Conservation (phyloP, 2,113 vertebrate genomes). For the Saiga tatarica region DNA sequence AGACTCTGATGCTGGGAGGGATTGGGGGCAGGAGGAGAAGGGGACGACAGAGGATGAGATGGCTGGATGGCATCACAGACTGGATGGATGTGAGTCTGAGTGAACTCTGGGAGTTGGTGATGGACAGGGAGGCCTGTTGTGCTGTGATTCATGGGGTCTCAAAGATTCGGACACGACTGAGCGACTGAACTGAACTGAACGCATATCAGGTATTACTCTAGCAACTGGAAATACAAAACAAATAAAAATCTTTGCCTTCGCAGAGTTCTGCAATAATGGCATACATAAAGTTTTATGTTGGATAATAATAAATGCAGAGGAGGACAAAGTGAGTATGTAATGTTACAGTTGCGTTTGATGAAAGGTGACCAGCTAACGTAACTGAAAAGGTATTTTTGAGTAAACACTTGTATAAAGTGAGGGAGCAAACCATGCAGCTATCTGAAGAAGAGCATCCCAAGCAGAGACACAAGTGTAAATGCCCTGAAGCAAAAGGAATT, state of each 20-base stretch:
- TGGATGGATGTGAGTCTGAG: fast-evolving
- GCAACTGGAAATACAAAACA: background rate
- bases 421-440: background rate
- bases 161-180: no score
- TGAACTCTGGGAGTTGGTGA: no score
- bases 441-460: background rate
- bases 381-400: background rate
- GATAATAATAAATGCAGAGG: background rate
- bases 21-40: no score
- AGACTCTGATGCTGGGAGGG: no score
- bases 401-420: background rate
- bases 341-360: background rate
- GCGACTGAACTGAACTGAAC: no score
- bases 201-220: background rate
- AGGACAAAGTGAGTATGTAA: background rate
- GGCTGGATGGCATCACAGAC: no score
- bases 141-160: no score
- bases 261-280: background rate
- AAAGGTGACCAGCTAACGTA: background rate
- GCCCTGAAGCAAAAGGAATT: background rate
- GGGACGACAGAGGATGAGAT: no score
- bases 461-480: background rate
- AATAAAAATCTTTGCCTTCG: background rate
- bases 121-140: no score
- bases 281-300: background rate